Conservation (phyloP, 2,113 vertebrate species). For the Bos indicus region DNA sequence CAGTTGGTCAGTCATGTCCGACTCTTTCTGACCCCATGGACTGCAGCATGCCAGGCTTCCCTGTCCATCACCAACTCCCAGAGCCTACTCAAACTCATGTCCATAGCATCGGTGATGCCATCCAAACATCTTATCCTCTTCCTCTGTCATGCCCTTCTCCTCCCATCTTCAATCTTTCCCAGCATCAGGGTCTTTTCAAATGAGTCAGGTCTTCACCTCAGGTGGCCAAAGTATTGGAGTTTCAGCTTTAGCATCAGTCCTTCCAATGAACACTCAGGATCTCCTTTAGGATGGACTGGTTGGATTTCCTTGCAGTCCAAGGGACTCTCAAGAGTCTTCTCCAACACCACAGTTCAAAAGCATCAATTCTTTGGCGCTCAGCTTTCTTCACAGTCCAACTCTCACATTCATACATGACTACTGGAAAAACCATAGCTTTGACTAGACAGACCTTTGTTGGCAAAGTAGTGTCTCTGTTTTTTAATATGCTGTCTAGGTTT, state of each 20-base stretch:
- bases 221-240: not conserved
- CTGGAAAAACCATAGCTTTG: not conserved
- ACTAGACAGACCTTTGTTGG: not conserved
- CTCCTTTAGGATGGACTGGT: not conserved
- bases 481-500: not conserved
- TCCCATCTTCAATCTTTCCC: not conserved
- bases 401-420: not conserved
- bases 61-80: not conserved
- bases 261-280: not conserved
- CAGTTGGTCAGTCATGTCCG: not conserved
- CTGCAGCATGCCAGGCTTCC: not conserved
- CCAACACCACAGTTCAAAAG: not conserved
- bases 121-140: not conserved
- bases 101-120: rapidly evolving
- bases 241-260: not conserved
- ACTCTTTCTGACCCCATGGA: not conserved
- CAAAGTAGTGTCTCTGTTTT: not conserved
- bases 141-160: not conserved
- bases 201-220: not conserved
- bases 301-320: not conserved
- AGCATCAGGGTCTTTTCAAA: not conserved
- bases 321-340: not conserved
- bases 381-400: not conserved
- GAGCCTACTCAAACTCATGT: not conserved
- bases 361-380: not conserved